Evolutionary conservation across 92 coral and sea anemone genomes (phyloP).

Genomic region (Actinernus sp.): DNA sequence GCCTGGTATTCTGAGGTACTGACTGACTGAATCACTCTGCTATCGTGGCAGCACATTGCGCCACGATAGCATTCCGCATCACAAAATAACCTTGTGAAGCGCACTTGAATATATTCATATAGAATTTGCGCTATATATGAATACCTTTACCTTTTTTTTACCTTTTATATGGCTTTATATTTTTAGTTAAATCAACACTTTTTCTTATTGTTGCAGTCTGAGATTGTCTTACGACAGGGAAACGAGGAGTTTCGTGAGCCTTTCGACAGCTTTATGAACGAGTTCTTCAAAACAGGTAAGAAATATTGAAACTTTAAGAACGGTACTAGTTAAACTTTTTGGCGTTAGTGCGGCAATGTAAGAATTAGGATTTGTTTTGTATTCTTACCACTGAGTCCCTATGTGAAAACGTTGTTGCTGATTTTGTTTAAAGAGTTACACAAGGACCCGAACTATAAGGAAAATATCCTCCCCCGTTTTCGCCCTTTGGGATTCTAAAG

Average conservation of each 20-base stretch:
- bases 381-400: too few relatives aligned
- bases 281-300: conserved; percentile 81
- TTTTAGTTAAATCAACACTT: background rate
- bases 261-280: conserved; percentile 82
- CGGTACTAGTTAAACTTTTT: background rate
- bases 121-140: background rate
- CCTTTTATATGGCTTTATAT: background rate
- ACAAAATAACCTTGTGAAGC: too few relatives aligned
- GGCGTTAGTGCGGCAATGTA: too few relatives aligned
- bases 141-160: background rate
- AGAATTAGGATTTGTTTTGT: too few relatives aligned
- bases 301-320: background rate
- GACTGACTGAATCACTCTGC: too few relatives aligned
- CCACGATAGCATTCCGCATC: too few relatives aligned
- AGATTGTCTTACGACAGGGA: conserved; percentile 79
- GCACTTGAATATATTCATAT: background rate
- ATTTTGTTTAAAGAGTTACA: too few relatives aligned
- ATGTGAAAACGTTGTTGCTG: too few relatives aligned
- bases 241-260: conserved; percentile 76
- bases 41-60: background rate
- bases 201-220: conserved; percentile 39
- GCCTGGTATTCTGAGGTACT: too few relatives aligned
- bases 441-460: too few relatives aligned
- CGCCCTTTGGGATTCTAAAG: too few relatives aligned
- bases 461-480: too few relatives aligned